Conservation (phyloP, 1,140 invertebrate genomes). For the Zaprionus africanus region DNA sequence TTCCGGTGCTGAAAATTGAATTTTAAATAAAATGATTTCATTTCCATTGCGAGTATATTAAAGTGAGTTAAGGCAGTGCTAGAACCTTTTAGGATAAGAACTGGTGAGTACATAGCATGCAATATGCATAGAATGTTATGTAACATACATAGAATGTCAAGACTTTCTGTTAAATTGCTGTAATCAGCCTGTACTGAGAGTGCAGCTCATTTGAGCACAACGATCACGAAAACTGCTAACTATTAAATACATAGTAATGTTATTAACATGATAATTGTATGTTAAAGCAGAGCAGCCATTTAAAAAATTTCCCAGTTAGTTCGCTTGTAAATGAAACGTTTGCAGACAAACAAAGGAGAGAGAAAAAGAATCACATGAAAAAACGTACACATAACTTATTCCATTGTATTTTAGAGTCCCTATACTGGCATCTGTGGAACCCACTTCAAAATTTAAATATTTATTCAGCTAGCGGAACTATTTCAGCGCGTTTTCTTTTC, state of each 20-base stretch:
- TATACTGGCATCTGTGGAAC: constrained; percentile 3
- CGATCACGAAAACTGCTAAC: neutral
- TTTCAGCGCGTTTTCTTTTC: neutral
- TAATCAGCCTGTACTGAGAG: neutral
- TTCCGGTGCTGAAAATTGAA: neutral
- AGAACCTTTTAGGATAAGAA: neutral
- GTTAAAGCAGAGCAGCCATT: neutral
- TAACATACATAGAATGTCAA: neutral
- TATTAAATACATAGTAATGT: neutral
- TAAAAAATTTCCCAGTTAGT: neutral
- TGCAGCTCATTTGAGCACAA: neutral
- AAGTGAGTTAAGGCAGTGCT: neutral
- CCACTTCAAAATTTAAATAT: constrained; percentile 5
- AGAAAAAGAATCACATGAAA: neutral
- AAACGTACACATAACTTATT: neutral
- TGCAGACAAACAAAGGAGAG: neutral
- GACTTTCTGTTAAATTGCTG: too few relatives aligned
- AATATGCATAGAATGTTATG: neutral
- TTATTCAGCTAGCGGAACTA: neutral
- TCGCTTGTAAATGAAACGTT: neutral
- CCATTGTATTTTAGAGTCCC: neutral
- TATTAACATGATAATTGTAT: neutral
- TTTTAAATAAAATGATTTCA: constrained; percentile 9
- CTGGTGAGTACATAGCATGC: neutral
- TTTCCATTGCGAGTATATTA: neutral